Evolutionary conservation across 2,888 invertebrate genomes (phyloP).

Genomic region (Drosophila neonasuta): DNA sequence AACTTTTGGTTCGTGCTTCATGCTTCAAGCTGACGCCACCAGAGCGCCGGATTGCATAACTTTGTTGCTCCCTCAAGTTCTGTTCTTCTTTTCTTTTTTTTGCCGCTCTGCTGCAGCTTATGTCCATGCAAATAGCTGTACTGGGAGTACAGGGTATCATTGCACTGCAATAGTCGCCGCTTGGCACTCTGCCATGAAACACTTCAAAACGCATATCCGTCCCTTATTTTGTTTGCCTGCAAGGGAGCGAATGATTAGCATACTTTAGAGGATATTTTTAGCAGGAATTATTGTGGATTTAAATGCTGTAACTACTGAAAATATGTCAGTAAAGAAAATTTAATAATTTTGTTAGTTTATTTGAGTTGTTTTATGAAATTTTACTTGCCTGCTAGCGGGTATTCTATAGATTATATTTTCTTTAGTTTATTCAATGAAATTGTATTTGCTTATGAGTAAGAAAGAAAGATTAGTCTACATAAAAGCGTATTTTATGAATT

Average conservation of each 20-base stretch:
- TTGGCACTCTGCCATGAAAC: background rate
- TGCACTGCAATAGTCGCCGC: background rate
- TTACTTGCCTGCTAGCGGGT: too few relatives aligned
- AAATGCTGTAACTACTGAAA: background rate
- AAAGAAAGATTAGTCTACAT: too few relatives aligned
- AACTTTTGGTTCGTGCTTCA: slow-evolving; percentile 53
- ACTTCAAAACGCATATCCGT: background rate
- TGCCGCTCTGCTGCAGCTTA: background rate
- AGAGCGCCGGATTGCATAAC: slow-evolving; percentile 25
- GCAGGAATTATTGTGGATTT: background rate
- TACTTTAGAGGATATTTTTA: background rate
- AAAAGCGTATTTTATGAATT: too few relatives aligned
- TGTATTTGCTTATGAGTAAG: too few relatives aligned
- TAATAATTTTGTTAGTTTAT: too few relatives aligned
- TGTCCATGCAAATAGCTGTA: slow-evolving; percentile 5
- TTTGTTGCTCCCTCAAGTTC: slow-evolving; percentile 16
- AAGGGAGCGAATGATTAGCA: background rate
- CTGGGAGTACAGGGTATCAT: slow-evolving; percentile 17
- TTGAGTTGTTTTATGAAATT: too few relatives aligned
- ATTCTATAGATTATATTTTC: too few relatives aligned
- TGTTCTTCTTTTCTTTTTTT: background rate
- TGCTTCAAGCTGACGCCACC: slow-evolving; percentile 39
- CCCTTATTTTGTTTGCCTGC: background rate
- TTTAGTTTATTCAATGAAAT: too few relatives aligned
- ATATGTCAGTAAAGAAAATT: too few relatives aligned